Conservation (phyloP, 2,888 invertebrate genomes). For the Phorcus lineatus region DNA sequence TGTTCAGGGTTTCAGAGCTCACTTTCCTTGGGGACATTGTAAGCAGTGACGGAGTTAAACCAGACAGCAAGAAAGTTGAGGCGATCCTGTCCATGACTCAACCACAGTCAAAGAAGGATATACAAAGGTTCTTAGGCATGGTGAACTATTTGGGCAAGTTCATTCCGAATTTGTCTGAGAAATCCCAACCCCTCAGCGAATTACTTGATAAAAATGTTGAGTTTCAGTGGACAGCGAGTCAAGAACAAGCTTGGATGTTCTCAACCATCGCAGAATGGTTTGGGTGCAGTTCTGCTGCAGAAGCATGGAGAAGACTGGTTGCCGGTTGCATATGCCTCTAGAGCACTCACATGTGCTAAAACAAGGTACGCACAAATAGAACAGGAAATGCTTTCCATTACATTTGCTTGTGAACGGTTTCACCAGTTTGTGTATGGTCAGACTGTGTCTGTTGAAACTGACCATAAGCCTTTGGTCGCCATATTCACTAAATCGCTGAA, state of each 20-base stretch:
- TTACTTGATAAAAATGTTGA: conserved; percentile 11
- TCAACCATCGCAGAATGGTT: conserved; percentile 22
- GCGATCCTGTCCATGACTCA: background rate
- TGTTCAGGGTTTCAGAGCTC: conserved; percentile 30
- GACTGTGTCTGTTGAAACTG: conserved; percentile 29
- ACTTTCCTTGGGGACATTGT: conserved; percentile 36
- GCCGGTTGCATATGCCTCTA: conserved; percentile 35
- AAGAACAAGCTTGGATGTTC: background rate
- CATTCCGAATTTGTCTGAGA: conserved; percentile 27
- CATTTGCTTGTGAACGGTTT: conserved; percentile 34
- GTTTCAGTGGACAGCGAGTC: background rate
- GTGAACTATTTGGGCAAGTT: conserved; percentile 30
- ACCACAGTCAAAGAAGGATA: background rate
- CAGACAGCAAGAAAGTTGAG: conserved; percentile 26
- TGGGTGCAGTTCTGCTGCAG: conserved; percentile 33
- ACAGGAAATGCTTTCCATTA: conserved; percentile 28
- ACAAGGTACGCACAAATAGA: conserved; percentile 32
- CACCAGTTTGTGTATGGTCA: conserved; percentile 34
- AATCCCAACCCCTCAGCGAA: conserved; percentile 3
- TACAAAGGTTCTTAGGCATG: conserved; percentile 35
- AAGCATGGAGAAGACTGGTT: conserved; percentile 20
- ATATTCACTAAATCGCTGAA: conserved; percentile 16
- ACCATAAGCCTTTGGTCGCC: conserved; percentile 30
- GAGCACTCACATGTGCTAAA: conserved; percentile 29
- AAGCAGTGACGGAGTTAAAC: conserved; percentile 31